Percentiles rank a stretch among this genome's conserved stretches.
These are phyloP conservation scores for Cladopsammia gracilis DNA, from an alignment of 64 coral and sea anemone species.

Conservation along the genomic window DNA sequence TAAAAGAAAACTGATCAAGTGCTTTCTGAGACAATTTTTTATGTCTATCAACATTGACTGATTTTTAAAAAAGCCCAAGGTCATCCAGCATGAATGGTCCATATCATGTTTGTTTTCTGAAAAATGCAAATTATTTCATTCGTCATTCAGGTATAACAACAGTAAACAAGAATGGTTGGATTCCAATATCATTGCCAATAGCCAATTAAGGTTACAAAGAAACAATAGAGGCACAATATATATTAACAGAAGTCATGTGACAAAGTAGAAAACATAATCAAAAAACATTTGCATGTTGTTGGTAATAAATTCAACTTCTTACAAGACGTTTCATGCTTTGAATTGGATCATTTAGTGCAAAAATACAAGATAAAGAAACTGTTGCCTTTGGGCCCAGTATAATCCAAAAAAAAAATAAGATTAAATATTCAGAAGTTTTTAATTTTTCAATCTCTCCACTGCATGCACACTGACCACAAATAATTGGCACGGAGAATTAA, in stretches of 20 bases:
- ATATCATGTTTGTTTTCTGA: too few relatives aligned
- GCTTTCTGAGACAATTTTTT: too few relatives aligned
- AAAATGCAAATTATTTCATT: too few relatives aligned
- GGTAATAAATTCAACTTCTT: not conserved
- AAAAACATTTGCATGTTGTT: slow-evolving; percentile 2
- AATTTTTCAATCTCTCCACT: not conserved
- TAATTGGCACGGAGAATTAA: not conserved
- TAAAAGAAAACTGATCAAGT: too few relatives aligned
- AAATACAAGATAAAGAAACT: too few relatives aligned
- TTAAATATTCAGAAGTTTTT: not conserved
- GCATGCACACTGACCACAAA: slow-evolving; percentile 3
- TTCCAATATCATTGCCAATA: not conserved
- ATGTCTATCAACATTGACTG: too few relatives aligned
- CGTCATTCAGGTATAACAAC: too few relatives aligned
- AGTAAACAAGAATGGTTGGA: too few relatives aligned
- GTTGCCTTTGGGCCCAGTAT: not conserved
- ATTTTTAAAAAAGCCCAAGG: too few relatives aligned
- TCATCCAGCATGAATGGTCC: too few relatives aligned
- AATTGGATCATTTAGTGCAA: too few relatives aligned
- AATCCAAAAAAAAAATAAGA: not conserved
- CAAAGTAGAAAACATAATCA: not conserved
- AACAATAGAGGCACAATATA: not conserved
- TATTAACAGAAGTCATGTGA: not conserved
- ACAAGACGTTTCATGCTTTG: too few relatives aligned
- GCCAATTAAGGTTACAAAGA: not conserved